A percentile compares a stretch with the other conserved stretches of the same genome.
Evolutionary conservation across 2,113 vertebrate genomes (phyloP).

Genomic region (Pleuronectes platessa): DNA sequence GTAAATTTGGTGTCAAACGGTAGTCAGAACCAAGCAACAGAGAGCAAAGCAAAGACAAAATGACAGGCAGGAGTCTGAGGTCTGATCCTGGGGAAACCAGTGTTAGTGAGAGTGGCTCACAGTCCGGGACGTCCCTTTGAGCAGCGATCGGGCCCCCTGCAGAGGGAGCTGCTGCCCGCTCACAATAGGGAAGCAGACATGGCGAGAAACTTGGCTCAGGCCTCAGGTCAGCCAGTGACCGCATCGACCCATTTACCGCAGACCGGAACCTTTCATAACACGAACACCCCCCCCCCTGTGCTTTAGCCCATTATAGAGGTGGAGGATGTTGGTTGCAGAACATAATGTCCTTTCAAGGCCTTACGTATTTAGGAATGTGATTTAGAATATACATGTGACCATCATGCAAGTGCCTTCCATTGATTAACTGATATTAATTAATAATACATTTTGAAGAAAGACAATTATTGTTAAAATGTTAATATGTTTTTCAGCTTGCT

Average conservation of each 20-base stretch:
- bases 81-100: constrained; percentile 7
- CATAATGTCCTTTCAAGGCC: not conserved
- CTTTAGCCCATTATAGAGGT: not conserved
- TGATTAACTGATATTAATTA: not conserved
- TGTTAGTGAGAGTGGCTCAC: constrained; percentile 10
- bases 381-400: not conserved
- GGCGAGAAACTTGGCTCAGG: constrained; percentile 52
- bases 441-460: too few relatives aligned
- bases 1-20: not conserved
- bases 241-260: constrained; percentile 32
- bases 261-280: constrained; percentile 34
- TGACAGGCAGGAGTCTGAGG: constrained; percentile 1
- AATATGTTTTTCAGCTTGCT: too few relatives aligned
- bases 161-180: constrained; percentile 48
- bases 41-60: constrained; percentile 1
- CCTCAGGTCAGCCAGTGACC: constrained; percentile 19
- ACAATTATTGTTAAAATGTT: too few relatives aligned
- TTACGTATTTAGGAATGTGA: not conserved
- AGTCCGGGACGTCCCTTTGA: constrained; percentile 36
- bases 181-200: constrained; percentile 45
- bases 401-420: not conserved
- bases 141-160: constrained; percentile 41
- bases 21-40: not conserved
- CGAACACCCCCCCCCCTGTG: constrained; percentile 11
- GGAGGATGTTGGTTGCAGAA: not conserved